Conservation (phyloP, 2,888 invertebrate species). For the Cheilosia pagana region DNA sequence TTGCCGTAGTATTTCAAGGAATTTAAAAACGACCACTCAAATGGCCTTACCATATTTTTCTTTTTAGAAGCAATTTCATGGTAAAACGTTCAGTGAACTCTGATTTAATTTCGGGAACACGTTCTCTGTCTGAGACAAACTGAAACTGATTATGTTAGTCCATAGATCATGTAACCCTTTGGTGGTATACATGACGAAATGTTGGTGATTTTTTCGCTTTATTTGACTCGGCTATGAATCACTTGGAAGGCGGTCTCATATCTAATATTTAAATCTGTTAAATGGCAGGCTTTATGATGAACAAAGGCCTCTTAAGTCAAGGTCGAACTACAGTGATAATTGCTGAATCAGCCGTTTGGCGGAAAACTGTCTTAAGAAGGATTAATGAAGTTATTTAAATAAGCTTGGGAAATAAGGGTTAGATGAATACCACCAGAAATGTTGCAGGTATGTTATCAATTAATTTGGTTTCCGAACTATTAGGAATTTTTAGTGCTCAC, state of each 20-base stretch:
- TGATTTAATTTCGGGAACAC: background rate
- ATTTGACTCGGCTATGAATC: slow-evolving; percentile 11
- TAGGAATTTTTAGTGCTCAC: too few relatives aligned
- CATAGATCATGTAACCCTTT: too few relatives aligned
- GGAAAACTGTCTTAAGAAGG: background rate
- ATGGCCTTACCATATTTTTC: background rate
- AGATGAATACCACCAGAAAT: too few relatives aligned
- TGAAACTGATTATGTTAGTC: too few relatives aligned
- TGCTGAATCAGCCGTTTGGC: background rate
- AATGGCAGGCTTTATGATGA: slow-evolving; percentile 12
- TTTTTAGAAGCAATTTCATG: too few relatives aligned
- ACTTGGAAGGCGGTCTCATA: background rate
- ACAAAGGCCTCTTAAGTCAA: slow-evolving; percentile 41
- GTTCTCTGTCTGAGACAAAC: background rate
- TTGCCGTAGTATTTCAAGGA: background rate
- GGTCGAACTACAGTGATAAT: background rate
- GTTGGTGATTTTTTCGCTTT: background rate
- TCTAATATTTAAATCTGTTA: slow-evolving; percentile 17
- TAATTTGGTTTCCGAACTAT: too few relatives aligned
- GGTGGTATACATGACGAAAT: slow-evolving; percentile 6
- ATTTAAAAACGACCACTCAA: background rate
- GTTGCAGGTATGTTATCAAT: too few relatives aligned
- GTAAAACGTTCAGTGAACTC: too few relatives aligned
- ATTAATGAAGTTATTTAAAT: background rate
- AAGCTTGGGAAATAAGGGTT: too few relatives aligned